These are phyloP conservation scores for Tragulus kanchil DNA, from an alignment of 2,113 vertebrate genomes.

Conservation along the genomic window DNA sequence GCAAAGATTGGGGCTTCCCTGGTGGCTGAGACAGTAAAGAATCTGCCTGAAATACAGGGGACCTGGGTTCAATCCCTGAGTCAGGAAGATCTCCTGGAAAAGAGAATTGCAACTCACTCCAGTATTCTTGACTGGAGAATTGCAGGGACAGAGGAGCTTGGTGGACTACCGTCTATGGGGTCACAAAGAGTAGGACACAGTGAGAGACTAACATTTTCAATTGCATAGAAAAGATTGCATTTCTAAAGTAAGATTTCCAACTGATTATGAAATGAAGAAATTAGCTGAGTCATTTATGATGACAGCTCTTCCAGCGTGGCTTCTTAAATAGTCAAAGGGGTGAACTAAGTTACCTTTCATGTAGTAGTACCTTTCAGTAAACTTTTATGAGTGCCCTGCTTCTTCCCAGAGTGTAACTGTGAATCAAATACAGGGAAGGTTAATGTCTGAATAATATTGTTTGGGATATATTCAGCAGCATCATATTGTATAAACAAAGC, in stretches of 20 bases:
- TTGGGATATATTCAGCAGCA: neutral
- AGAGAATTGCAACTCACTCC: neutral
- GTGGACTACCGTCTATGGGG: neutral
- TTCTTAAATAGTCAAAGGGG: neutral
- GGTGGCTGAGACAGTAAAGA: neutral
- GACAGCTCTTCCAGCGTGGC: neutral
- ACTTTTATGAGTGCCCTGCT: neutral
- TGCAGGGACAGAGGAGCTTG: neutral
- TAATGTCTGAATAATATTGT: neutral
- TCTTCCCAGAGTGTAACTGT: neutral
- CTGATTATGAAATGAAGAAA: neutral
- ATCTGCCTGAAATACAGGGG: neutral
- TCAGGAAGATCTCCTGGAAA: neutral
- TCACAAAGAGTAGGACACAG: neutral
- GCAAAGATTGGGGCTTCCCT: neutral
- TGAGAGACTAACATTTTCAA: neutral
- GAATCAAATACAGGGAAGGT: neutral
- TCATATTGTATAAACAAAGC: neutral
- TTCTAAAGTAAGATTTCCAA: neutral
- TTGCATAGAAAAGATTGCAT: neutral
- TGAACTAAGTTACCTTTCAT: neutral
- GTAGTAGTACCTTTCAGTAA: neutral
- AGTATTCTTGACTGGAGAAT: neutral
- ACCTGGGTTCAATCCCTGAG: neutral
- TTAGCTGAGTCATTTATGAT: neutral